Percentiles rank a stretch among this genome's conserved stretches.
Evolutionary conservation across 2,797 vertebrate genomes (phyloP).

Genomic region (Phoeniculus purpureus): DNA sequence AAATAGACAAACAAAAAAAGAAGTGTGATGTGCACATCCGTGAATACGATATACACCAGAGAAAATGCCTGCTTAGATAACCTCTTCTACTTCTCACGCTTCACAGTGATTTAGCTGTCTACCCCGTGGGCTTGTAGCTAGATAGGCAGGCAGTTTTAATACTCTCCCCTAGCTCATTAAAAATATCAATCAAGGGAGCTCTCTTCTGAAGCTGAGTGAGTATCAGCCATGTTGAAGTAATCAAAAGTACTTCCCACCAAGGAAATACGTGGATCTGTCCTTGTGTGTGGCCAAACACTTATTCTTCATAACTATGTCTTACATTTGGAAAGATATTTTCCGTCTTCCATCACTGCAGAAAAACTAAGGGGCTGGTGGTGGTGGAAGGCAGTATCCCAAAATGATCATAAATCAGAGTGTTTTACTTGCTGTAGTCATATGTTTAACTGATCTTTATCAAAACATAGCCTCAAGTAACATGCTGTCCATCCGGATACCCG

Average conservation of each 20-base stretch:
- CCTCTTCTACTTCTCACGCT: neutral
- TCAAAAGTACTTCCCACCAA: neutral
- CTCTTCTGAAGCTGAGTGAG: neutral
- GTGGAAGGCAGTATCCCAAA: neutral
- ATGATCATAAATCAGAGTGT: neutral
- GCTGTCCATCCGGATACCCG: neutral
- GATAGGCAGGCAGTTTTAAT: neutral
- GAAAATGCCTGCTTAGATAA: conserved; percentile 18
- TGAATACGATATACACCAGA: neutral
- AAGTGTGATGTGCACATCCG: neutral
- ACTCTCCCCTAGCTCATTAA: conserved; percentile 21
- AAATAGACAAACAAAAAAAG: neutral
- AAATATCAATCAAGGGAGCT: neutral
- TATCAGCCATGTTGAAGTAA: neutral
- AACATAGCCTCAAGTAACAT: neutral
- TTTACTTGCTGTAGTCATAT: neutral
- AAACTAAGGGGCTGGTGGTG: neutral
- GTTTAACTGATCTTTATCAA: neutral
- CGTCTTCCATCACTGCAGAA: neutral
- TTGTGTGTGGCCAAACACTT: neutral
- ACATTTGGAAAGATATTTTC: neutral
- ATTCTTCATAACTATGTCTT: neutral
- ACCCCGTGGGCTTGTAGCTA: neutral
- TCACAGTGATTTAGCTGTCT: neutral
- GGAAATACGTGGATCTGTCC: neutral